Percentiles rank a stretch among this genome's conserved stretches.
phyloP scores from a whole-genome alignment of 2,797 vertebrate species.

The Antrozous pallidus region DNA sequence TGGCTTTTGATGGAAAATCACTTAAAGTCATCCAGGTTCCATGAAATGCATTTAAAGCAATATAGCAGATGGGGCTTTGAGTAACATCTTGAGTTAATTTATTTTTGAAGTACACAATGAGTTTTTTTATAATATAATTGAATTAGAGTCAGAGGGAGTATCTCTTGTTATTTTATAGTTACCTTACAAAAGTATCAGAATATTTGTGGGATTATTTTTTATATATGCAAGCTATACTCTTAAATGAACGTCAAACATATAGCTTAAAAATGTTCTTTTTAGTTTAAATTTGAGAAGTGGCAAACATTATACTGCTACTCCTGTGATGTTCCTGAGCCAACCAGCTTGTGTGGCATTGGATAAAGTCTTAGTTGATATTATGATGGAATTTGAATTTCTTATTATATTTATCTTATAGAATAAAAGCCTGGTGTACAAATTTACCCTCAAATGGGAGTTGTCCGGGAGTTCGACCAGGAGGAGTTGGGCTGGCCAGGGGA shows the following conservation, averaged over 20 bases:
- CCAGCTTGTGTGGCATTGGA: not conserved
- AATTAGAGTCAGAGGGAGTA: constrained; percentile 78
- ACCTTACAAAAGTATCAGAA: constrained; percentile 29
- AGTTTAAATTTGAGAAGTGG: not conserved
- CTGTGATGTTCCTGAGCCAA: not conserved
- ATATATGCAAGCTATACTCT: not conserved
- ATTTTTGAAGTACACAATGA: constrained; percentile 83
- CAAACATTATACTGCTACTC: not conserved
- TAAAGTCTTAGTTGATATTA: not conserved
- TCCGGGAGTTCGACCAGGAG: too few species aligned
- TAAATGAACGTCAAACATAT: not conserved
- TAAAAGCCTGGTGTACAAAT: too few species aligned
- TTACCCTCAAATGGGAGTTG: too few species aligned
- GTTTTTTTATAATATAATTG: constrained; percentile 83
- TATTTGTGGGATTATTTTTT: constrained; percentile 23
- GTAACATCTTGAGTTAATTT: constrained; percentile 84
- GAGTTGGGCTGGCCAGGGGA: too few species aligned
- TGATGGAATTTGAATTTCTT: not conserved
- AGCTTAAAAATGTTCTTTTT: not conserved
- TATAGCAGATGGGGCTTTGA: constrained; percentile 82
- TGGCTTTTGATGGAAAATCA: constrained; percentile 76
- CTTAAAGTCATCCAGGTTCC: constrained; percentile 76
- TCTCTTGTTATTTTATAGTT: constrained; percentile 65
- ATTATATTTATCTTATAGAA: not conserved
- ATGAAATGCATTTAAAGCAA: constrained; percentile 80